Evolutionary conservation across 2,113 vertebrate genomes (phyloP).

Genomic region (Prunella himalayana): DNA sequence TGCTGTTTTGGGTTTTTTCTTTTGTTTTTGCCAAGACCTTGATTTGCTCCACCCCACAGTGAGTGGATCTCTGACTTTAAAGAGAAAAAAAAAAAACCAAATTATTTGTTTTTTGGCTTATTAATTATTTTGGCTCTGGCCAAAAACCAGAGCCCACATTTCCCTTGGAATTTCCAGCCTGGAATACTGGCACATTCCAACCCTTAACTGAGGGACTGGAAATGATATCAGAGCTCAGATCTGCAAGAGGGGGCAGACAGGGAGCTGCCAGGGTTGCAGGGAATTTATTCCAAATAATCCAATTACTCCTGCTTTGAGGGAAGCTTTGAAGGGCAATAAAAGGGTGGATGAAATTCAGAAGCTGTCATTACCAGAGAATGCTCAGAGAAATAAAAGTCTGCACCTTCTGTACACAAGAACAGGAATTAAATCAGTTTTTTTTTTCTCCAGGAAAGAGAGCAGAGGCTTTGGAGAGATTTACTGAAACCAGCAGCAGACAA

Average conservation of each 20-base stretch:
- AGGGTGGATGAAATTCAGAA: not conserved
- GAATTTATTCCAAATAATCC: not conserved
- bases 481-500: not conserved
- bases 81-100: fast-evolving
- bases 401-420: not conserved
- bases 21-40: fast-evolving
- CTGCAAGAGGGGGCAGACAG: not conserved
- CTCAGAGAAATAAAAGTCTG: not conserved
- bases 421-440: not conserved
- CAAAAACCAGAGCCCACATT: fast-evolving
- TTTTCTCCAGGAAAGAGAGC: not conserved
- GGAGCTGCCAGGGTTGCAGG: not conserved
- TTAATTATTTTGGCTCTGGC: too few species aligned
- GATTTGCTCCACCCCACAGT: not conserved
- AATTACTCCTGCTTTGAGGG: not conserved
- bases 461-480: not conserved
- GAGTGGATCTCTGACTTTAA: fast-evolving
- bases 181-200: not conserved
- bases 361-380: not conserved
- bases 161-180: not conserved
- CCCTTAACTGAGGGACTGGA: not conserved
- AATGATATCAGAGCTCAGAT: not conserved
- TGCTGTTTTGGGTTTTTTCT: not conserved
- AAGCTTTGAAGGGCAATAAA: not conserved
- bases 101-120: too few species aligned